A percentile compares a stretch with the other conserved stretches of the same genome.
Conservation (phyloP, 2,797 vertebrate species). For the Picus viridis region DNA sequence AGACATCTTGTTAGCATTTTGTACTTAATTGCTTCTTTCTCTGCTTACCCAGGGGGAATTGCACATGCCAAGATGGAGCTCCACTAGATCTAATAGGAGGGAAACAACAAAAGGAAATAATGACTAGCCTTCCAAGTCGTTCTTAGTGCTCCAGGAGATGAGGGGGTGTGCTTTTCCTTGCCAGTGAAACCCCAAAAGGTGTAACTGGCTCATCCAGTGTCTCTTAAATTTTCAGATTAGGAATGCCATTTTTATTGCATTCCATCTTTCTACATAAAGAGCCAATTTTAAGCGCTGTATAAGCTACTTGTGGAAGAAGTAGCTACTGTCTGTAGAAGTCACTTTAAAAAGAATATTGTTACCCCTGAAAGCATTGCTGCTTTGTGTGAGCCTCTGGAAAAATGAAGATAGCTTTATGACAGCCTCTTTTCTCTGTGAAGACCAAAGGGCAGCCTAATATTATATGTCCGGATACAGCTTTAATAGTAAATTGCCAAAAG, state of each 20-base stretch:
- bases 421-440: slow-evolving; percentile 9
- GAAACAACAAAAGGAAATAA: slow-evolving; percentile 28
- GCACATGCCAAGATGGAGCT: slow-evolving; percentile 59
- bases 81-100: slow-evolving; percentile 16
- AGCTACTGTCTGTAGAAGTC: slow-evolving; percentile 13
- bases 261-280: slow-evolving; percentile 1
- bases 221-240: slow-evolving; percentile 38
- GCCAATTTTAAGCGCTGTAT: not conserved
- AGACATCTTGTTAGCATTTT: slow-evolving; percentile 75
- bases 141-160: slow-evolving; percentile 28
- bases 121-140: slow-evolving; percentile 38
- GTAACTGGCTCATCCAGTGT: not conserved
- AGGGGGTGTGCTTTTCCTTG: slow-evolving; percentile 16
- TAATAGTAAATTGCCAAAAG: slow-evolving; percentile 50
- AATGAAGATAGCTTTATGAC: slow-evolving; percentile 42
- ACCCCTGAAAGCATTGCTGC: not conserved
- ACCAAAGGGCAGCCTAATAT: slow-evolving; percentile 40
- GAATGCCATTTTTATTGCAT: slow-evolving; percentile 20
- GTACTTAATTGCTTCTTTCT: slow-evolving; percentile 74
- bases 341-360: not conserved
- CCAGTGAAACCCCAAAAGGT: slow-evolving; percentile 15
- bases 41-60: slow-evolving; percentile 61
- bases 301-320: slow-evolving; percentile 45
- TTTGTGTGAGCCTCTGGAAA: slow-evolving; percentile 33
- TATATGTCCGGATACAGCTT: not conserved